Conservation (phyloP, 2,888 invertebrate species). For the Bembecia ichneumoniformis region DNA sequence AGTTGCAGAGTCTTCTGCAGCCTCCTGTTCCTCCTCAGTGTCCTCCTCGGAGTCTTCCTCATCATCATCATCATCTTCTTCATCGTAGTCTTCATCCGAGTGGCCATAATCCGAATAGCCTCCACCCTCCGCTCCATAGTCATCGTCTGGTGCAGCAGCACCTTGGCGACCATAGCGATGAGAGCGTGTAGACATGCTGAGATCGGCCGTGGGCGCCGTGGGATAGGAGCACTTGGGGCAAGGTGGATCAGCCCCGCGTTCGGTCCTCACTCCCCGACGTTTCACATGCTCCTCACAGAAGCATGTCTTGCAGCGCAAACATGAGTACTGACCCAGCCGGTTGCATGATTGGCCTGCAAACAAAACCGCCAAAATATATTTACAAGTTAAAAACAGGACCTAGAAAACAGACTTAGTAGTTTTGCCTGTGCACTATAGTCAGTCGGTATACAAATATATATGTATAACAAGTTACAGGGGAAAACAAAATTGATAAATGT, state of each 20-base stretch:
- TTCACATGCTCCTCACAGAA: conserved; percentile 97
- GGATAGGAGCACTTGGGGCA: conserved; percentile 96
- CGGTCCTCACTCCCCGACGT: conserved; percentile 57
- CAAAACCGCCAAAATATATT: background rate
- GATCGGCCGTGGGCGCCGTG: conserved; percentile 93
- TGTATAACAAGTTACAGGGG: no score
- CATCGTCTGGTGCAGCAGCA: conserved; percentile 66
- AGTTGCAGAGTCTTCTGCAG: background rate
- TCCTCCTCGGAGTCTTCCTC: conserved; percentile 39
- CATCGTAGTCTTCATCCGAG: conserved; percentile 38
- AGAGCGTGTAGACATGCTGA: conserved; percentile 93
- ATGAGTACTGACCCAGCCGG: conserved; percentile 94
- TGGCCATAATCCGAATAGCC: conserved; percentile 29
- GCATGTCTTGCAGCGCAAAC: conserved; percentile 94
- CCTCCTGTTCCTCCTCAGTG: conserved; percentile 22
- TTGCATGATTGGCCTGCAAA: conserved; percentile 90
- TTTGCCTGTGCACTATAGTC: no score
- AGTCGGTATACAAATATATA: no score
- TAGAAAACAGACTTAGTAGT: background rate
- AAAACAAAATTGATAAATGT: no score
- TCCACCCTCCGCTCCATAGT: conserved; percentile 47
- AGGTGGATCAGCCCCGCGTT: conserved; percentile 67
- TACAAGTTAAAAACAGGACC: background rate
- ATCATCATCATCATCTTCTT: conserved; percentile 45
- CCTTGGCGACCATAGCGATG: conserved; percentile 93